Evolutionary conservation across 2,113 vertebrate genomes (phyloP), one percentile per base, ranked within the genome.

Genomic region (Syrrhaptes paradoxus): DNA sequence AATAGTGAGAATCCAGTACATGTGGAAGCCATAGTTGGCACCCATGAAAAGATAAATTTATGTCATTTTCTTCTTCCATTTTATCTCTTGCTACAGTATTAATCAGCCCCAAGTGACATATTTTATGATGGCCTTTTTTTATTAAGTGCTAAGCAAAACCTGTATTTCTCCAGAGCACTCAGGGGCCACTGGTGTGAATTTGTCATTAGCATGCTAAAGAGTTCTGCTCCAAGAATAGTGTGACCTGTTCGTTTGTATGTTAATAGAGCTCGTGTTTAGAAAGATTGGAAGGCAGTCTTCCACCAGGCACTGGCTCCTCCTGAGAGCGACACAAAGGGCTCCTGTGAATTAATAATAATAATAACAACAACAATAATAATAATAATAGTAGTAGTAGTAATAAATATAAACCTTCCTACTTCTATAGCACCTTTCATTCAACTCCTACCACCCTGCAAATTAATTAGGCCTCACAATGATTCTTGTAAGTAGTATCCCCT

Each of bases 151-250:
- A 62, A 95, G 90, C 75, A 86, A 94, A 97, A 86, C 86, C 88
- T 91, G 77, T 90, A 95, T 97, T 97, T 95, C 97, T 97, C 95
- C 86, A 94, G 95, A 96, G 94, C 94, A 94, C 86, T 76, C 77
- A 88, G 75, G 65, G 83, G 78, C 95, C 93, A 93, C 72, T 76
- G 43, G 94, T 96, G 95, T 96, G 96, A 95, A 92, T 96, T 96
- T 95, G 87, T 96, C 93, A 96, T 97, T 96, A 97, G 95, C 90
- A 96, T 96, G 96, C 95, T 96, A 97, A 96, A 95, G 96, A 97
- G 86, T 96, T 97, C 94, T 96, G 95, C 95, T 97, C 86, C 94
- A 96, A 94, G 92, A 97, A 91, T 63, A 96, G 79, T 91, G 90
- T 96, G 95, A 96, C 93, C 95, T 95, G 93, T 90, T 97, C 43